Percentiles rank a stretch among this genome's conserved stretches.
These are phyloP conservation scores for Hypocryptadius cinnamomeus DNA, from an alignment of 2,113 vertebrate genomes.

Conservation along the genomic window DNA sequence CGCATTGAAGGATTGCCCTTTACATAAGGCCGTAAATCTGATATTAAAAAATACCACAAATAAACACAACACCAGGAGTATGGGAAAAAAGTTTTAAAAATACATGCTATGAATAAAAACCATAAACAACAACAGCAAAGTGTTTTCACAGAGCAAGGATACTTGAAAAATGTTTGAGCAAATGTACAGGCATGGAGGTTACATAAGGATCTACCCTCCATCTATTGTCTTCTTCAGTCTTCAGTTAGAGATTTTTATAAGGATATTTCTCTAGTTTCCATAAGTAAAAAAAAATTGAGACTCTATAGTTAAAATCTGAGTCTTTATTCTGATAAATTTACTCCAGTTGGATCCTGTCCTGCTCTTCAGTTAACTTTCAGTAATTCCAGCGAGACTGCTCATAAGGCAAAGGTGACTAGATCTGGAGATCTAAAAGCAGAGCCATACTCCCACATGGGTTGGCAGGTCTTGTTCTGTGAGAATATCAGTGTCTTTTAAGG, in stretches of 20 bases:
- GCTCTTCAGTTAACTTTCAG: background rate
- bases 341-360: background rate
- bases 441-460: background rate
- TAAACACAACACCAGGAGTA: background rate
- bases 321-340: background rate
- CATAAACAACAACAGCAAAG: background rate
- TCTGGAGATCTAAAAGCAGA: background rate
- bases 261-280: background rate
- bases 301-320: background rate
- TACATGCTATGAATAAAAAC: background rate
- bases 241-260: background rate
- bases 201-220: background rate
- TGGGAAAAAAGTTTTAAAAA: background rate
- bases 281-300: background rate
- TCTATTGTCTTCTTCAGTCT: background rate
- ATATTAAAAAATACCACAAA: background rate
- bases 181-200: background rate
- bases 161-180: background rate
- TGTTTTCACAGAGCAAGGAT: background rate
- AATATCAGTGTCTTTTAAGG: background rate
- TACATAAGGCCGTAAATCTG: background rate
- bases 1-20: background rate
- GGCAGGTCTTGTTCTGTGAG: background rate
- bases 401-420: background rate
- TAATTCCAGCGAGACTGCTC: background rate